These are phyloP conservation scores for Paraplagusia blochii DNA, from an alignment of 2,113 vertebrate genomes.

Conservation along the genomic window DNA sequence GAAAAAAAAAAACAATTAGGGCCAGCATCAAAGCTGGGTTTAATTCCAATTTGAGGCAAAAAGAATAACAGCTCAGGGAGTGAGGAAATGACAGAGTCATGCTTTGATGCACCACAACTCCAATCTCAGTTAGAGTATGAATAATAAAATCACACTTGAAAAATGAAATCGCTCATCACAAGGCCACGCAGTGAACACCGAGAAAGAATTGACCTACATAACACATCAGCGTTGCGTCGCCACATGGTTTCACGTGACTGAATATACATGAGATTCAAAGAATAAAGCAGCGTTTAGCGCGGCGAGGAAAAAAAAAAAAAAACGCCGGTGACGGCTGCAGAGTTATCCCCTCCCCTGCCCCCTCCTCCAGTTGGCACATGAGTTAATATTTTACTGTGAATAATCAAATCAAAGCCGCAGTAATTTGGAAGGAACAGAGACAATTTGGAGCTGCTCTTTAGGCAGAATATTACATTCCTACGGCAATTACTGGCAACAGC, in stretches of 20 bases:
- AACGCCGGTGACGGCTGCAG: slow-evolving; percentile 28
- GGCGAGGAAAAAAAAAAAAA: slow-evolving; percentile 14
- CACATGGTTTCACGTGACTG: slow-evolving; percentile 28
- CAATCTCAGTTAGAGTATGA: slow-evolving; percentile 58
- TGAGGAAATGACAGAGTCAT: slow-evolving; percentile 53
- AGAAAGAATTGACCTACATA: slow-evolving; percentile 70
- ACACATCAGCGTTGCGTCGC: slow-evolving; percentile 41
- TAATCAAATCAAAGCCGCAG: slow-evolving; percentile 60
- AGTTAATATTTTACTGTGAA: slow-evolving; percentile 41
- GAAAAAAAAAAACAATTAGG: slow-evolving; percentile 38
- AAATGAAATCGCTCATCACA: slow-evolving; percentile 65
- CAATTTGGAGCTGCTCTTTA: slow-evolving; percentile 52
- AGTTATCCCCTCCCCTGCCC: slow-evolving; percentile 30
- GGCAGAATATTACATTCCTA: slow-evolving; percentile 46
- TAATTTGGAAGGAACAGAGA: slow-evolving; percentile 51
- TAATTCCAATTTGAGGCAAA: slow-evolving; percentile 56
- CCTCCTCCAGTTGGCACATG: slow-evolving; percentile 23
- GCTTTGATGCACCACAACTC: slow-evolving; percentile 64
- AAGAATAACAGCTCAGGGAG: slow-evolving; percentile 44
- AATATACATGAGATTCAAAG: slow-evolving; percentile 53
- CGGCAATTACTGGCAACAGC: slow-evolving; percentile 50
- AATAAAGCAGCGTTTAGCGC: slow-evolving; percentile 24
- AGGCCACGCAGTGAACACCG: slow-evolving; percentile 42
- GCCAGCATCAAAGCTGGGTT: slow-evolving; percentile 38
- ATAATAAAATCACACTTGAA: slow-evolving; percentile 62